phyloP scores from a whole-genome alignment of 2,113 vertebrate species.

The Eudyptes chrysolophus region DNA sequence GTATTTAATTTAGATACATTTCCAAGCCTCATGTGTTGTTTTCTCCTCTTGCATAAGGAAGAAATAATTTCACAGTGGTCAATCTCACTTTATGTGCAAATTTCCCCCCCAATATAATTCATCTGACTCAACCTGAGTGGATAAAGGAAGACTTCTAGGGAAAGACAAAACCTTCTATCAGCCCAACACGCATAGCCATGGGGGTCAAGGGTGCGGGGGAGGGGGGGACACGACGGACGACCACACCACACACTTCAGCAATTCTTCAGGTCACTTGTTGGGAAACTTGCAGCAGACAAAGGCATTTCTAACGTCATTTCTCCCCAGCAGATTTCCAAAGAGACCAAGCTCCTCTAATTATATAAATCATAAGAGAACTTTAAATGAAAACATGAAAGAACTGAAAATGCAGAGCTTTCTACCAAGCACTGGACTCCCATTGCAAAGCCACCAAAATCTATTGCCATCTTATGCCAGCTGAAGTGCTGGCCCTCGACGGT shows the following conservation, averaged over 20 bases:
- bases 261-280: background rate
- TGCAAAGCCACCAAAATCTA: background rate
- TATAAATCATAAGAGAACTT: background rate
- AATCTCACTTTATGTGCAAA: background rate
- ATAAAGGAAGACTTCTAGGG: background rate
- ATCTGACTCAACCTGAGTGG: background rate
- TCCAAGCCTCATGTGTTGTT: background rate
- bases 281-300: background rate
- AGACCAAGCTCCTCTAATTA: background rate
- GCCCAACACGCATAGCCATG: background rate
- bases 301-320: background rate
- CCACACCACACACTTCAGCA: background rate
- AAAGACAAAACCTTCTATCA: background rate
- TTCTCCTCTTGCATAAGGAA: background rate
- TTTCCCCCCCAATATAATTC: background rate
- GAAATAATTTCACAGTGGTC: background rate
- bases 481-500: background rate
- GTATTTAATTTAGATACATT: background rate
- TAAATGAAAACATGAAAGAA: background rate
- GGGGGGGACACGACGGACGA: no score
- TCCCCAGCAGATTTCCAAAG: background rate
- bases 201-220: background rate
- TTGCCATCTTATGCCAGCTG: background rate
- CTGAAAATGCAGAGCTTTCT: background rate
- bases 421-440: background rate